A percentile compares a stretch with the other conserved stretches of the same genome.
Evolutionary conservation across 1,140 invertebrate genomes (phyloP).

Genomic region (Drosophila ogumai): DNA sequence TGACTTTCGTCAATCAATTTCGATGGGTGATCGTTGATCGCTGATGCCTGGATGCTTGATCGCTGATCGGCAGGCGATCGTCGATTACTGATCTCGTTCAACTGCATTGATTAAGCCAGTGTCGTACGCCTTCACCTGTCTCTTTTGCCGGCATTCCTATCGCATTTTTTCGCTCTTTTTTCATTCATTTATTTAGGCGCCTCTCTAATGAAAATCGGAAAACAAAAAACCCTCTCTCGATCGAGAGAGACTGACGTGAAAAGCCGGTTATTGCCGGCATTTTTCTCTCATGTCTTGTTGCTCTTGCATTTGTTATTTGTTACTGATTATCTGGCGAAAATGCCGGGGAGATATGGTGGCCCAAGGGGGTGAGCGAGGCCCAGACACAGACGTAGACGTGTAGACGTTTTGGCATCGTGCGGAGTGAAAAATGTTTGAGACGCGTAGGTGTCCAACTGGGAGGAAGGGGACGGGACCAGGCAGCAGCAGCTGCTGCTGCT

Average conservation of each 20-base stretch:
- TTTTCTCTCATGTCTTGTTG: constrained; percentile 62
- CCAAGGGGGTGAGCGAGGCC: not conserved
- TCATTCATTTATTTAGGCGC: constrained; percentile 53
- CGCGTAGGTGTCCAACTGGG: constrained; percentile 52
- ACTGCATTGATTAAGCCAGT: constrained; percentile 61
- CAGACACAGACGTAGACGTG: constrained; percentile 51
- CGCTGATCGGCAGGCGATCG: constrained; percentile 36
- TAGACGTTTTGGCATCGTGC: constrained; percentile 66
- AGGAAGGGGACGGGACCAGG: not conserved
- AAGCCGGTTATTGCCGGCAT: constrained; percentile 75
- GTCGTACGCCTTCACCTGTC: constrained; percentile 70
- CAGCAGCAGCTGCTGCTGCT: constrained; percentile 31
- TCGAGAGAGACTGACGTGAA: constrained; percentile 36
- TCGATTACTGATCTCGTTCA: constrained; percentile 65
- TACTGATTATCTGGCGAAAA: constrained; percentile 61
- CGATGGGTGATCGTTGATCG: constrained; percentile 43
- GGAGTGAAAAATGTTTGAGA: constrained; percentile 53
- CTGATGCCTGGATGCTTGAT: constrained; percentile 14
- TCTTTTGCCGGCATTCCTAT: constrained; percentile 58
- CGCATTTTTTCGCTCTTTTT: constrained; percentile 47
- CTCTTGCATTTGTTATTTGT: constrained; percentile 50
- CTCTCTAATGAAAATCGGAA: constrained; percentile 52
- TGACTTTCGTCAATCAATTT: constrained; percentile 77
- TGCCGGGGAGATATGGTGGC: constrained; percentile 8
- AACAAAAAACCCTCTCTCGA: constrained; percentile 30